Conservation (phyloP, 2,888 invertebrate genomes). For the Iphiclides podalirius region DNA sequence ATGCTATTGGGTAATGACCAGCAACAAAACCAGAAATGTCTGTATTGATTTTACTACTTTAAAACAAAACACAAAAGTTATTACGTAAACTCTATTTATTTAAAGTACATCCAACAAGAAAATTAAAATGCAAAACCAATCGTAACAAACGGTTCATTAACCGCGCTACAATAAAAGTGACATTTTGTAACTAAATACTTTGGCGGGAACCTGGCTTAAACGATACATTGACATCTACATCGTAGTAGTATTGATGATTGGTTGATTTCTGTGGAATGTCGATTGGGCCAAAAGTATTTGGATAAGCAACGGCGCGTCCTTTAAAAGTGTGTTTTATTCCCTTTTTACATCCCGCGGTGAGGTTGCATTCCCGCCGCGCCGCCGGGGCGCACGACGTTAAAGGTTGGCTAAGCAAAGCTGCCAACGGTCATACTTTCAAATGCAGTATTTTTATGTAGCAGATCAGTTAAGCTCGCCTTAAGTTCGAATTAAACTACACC, state of each 20-base stretch:
- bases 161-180: too few species aligned
- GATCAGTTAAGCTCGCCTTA: not conserved
- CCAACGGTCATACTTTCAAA: constrained; percentile 22
- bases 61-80: not conserved
- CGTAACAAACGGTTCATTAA: too few species aligned
- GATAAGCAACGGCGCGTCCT: constrained; percentile 62
- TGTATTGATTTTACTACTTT: not conserved
- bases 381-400: constrained; percentile 35
- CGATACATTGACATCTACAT: not conserved
- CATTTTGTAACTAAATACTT: not conserved
- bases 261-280: not conserved
- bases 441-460: constrained; percentile 13
- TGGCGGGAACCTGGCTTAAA: constrained; percentile 13
- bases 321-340: constrained; percentile 53
- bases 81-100: not conserved
- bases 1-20: not conserved
- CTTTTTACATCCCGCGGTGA: constrained; percentile 65
- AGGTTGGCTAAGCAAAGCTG: constrained; percentile 12
- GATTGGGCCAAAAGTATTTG: constrained; percentile 45
- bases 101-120: too few species aligned
- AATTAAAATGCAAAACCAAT: too few species aligned
- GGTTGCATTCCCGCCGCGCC: constrained; percentile 64
- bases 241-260: not conserved
- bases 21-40: not conserved
- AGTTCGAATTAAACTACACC: constrained; percentile 20